Percentiles rank a stretch among this genome's conserved stretches.
phyloP scores from a whole-genome alignment of 1,140 invertebrate species.

The Heliconius hewitsoni region DNA sequence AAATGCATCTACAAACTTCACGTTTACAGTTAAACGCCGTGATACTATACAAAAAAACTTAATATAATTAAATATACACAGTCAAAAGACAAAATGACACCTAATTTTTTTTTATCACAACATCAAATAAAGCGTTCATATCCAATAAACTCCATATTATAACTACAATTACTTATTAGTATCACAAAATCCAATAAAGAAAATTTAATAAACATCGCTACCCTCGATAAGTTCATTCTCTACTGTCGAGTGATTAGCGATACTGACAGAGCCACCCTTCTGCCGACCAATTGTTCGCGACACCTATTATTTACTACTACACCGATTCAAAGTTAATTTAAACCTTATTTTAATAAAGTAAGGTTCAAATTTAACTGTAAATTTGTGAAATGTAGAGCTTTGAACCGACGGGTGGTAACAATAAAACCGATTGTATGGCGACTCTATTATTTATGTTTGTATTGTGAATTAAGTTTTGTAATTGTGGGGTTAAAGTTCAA shows the following conservation, averaged over 20 bases:
- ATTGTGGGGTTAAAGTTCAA: constrained; percentile 37
- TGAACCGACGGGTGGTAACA: constrained; percentile 76
- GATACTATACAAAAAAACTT: no score
- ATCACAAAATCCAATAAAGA: constrained; percentile 19
- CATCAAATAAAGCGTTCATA: not conserved
- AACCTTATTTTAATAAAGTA: constrained; percentile 36
- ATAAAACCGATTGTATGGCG: constrained; percentile 72
- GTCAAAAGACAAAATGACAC: not conserved
- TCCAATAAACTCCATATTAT: not conserved
- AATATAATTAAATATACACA: no score
- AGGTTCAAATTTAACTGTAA: constrained; percentile 46
- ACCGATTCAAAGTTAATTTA: constrained; percentile 21
- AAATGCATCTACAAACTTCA: no score
- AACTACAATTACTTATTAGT: not conserved
- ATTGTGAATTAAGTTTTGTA: constrained; percentile 42
- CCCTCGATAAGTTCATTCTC: constrained; percentile 32
- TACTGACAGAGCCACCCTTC: constrained; percentile 54
- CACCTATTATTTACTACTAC: constrained; percentile 67
- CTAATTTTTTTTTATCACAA: not conserved
- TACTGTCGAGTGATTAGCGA: constrained; percentile 65
- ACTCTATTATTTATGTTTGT: constrained; percentile 51
- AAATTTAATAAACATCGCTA: constrained; percentile 35
- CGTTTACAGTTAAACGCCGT: no score
- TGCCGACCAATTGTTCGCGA: constrained; percentile 61
- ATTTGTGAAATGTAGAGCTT: constrained; percentile 49